Evolutionary conservation across 2,888 invertebrate species (phyloP).

Genomic region (Lathronympha strigana): DNA sequence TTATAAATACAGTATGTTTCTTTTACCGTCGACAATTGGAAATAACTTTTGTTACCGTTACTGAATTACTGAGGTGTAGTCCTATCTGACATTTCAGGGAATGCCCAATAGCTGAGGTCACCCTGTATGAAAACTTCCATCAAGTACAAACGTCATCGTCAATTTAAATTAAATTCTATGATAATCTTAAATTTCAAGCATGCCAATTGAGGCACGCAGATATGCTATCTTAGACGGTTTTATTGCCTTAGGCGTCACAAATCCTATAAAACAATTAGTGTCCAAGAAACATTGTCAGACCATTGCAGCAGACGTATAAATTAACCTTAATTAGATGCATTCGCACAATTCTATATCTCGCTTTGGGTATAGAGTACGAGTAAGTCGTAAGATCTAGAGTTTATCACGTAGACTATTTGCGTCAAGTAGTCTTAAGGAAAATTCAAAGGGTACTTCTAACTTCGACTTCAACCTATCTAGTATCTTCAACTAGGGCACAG

Average conservation of each 20-base stretch:
- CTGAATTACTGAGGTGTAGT: too few species aligned
- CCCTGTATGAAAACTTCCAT: background rate
- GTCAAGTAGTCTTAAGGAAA: too few species aligned
- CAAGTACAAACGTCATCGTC: background rate
- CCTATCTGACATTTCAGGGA: too few species aligned
- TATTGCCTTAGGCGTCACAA: constrained; percentile 10
- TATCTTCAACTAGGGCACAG: too few species aligned
- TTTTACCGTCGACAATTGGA: too few species aligned
- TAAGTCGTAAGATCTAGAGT: constrained; percentile 19
- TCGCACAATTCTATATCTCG: constrained; percentile 1
- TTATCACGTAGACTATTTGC: constrained; percentile 12
- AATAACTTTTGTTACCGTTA: too few species aligned
- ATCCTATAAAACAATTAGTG: constrained; percentile 13
- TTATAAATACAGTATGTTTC: too few species aligned
- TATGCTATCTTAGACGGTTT: background rate
- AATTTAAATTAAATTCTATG: background rate
- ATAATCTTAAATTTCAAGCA: background rate
- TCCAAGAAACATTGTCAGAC: constrained; percentile 8
- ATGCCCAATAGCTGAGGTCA: too few species aligned
- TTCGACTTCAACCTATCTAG: too few species aligned
- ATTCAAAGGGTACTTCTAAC: too few species aligned
- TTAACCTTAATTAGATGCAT: constrained; percentile 23
- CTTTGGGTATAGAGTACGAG: background rate
- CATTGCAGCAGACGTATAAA: constrained; percentile 4
- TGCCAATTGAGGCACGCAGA: background rate